Percentiles rank a stretch among this genome's conserved stretches.
Conservation (phyloP, 2,113 vertebrate genomes). For the Cranoglanis bouderius region DNA sequence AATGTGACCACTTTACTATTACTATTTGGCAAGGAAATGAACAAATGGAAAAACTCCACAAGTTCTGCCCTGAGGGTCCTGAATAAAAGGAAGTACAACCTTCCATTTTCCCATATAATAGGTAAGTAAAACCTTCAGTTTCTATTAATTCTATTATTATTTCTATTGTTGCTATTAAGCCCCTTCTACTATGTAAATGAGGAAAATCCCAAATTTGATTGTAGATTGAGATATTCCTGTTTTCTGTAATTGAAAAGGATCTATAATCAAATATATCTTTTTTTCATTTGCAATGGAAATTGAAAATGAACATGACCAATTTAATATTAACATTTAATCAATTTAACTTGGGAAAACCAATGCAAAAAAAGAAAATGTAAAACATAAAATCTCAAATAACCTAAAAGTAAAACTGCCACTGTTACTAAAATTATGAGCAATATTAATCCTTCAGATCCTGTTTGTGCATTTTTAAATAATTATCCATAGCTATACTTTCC, state of each 20-base stretch:
- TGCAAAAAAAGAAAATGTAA: neutral
- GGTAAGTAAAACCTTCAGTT: neutral
- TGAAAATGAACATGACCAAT: neutral
- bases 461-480: neutral
- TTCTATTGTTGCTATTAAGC: no score
- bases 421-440: constrained; percentile 1
- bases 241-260: neutral
- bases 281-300: neutral
- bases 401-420: no score
- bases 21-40: neutral
- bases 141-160: no score
- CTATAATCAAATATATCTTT: neutral
- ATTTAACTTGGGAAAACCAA: neutral
- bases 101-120: neutral
- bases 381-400: neutral
- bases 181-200: neutral
- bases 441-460: neutral
- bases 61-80: neutral
- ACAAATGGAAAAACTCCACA: neutral
- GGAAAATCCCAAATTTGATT: neutral
- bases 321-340: neutral
- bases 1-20: neutral
- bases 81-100: neutral
- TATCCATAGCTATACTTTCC: neutral
- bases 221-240: neutral